phyloP scores from a whole-genome alignment of 1,140 invertebrate species.

The Eulimnadia texana region DNA sequence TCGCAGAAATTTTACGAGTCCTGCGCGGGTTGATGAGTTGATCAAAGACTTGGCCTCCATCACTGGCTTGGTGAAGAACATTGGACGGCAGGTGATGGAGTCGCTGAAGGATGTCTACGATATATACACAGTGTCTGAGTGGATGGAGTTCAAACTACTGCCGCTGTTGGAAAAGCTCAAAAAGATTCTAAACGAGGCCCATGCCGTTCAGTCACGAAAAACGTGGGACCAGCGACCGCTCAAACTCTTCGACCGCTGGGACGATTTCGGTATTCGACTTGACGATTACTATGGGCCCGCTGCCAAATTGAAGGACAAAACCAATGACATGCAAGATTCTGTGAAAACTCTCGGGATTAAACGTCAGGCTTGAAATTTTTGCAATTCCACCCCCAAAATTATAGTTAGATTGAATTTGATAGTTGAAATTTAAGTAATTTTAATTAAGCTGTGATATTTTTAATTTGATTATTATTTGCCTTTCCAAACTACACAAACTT shows the following conservation, averaged over 20 bases:
- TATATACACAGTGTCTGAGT: slow-evolving; percentile 54
- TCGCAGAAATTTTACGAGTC: slow-evolving; percentile 56
- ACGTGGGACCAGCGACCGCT: slow-evolving; percentile 42
- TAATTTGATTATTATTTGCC: too few relatives aligned
- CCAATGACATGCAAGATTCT: too few relatives aligned
- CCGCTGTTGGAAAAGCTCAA: slow-evolving; percentile 39
- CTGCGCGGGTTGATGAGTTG: slow-evolving; percentile 51
- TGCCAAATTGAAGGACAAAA: too few relatives aligned
- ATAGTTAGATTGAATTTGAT: too few relatives aligned
- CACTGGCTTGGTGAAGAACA: slow-evolving; percentile 25
- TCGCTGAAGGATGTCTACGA: slow-evolving; percentile 53
- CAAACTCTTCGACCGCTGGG: slow-evolving; percentile 7
- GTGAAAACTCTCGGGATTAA: too few relatives aligned
- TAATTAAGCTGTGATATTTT: too few relatives aligned
- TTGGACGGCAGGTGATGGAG: slow-evolving; percentile 46
- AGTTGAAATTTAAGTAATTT: too few relatives aligned
- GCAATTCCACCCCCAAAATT: too few relatives aligned
- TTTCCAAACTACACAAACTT: too few relatives aligned
- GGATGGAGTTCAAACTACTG: slow-evolving; percentile 49
- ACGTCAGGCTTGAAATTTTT: too few relatives aligned
- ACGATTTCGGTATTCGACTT: slow-evolving; percentile 1
- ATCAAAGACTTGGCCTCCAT: slow-evolving; percentile 43
- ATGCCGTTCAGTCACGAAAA: slow-evolving; percentile 34
- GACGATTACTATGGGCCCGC: background rate
- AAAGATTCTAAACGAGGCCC: slow-evolving; percentile 36